Evolutionary conservation across 2,113 vertebrate species (phyloP).

Genomic region (Lota lota): DNA sequence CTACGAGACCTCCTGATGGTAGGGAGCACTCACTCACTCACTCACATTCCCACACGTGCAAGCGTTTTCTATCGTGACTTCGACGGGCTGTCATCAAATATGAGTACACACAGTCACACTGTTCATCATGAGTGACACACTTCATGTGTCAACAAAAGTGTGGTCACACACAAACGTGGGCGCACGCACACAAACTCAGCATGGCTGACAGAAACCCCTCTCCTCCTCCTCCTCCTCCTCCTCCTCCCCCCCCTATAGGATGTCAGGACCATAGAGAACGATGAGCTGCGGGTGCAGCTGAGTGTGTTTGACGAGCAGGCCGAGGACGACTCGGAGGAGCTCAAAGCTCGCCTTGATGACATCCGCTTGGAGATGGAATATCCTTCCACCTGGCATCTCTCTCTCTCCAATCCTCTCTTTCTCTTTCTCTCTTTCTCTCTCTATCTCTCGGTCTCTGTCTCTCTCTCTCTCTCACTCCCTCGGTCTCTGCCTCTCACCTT

Average conservation of each 20-base stretch:
- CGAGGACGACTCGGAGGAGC: slow-evolving; percentile 86
- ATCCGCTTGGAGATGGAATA: slow-evolving; percentile 94
- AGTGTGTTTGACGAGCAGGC: slow-evolving; percentile 85
- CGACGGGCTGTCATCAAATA: not conserved
- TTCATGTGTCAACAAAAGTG: not conserved
- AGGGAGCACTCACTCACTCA: slow-evolving; percentile 19
- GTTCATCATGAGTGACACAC: not conserved
- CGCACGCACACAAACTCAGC: slow-evolving; percentile 3
- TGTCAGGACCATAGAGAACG: slow-evolving; percentile 81
- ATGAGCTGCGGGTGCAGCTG: slow-evolving; percentile 86
- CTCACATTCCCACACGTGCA: not conserved
- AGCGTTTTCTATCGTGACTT: too few species aligned
- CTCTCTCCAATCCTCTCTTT: not conserved
- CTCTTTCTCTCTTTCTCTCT: too few species aligned
- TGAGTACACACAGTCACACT: not conserved
- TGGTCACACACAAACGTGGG: not conserved
- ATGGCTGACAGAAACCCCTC: slow-evolving; percentile 21
- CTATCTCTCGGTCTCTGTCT: too few species aligned
- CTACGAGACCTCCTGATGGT: slow-evolving; percentile 79
- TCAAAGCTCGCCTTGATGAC: slow-evolving; percentile 83
- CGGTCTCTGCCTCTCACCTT: too few species aligned
- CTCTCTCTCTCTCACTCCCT: too few species aligned
- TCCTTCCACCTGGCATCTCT: slow-evolving; percentile 74
- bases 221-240: not conserved
- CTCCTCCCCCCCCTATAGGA: slow-evolving; percentile 67